Evolutionary conservation across 2,797 vertebrate species (phyloP), one percentile per base, ranked within the genome.

Genomic region (Coilia nasus): DNA sequence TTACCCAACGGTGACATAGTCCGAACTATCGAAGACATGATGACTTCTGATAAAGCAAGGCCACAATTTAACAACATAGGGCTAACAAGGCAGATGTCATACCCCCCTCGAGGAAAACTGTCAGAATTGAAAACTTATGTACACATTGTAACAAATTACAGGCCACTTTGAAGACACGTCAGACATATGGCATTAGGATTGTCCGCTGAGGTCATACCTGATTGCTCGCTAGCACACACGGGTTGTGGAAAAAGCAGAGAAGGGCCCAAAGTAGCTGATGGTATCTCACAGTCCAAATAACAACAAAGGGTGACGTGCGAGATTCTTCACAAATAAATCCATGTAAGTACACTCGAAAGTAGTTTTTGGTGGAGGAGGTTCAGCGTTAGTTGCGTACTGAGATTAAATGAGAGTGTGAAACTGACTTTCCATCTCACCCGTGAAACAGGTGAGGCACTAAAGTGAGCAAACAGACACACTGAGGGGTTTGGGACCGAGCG

Each of bases 381-480:
- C 46, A 10, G 3, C 46, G 3, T 47, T 47, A 47, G 31, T 41
- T 35, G 67, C 35, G 67, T 75, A 41, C 31, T 75, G 31, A 17
- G 67, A 75, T 75, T 75, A 75, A 75, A 75, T 41, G 19, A 41
- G 31, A 75, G 67, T 75, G 67, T 15, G 31, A 75, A 75, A 41
- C 28, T 75, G 17, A 35, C 67, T 75, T 75, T 75, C 67, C 67
- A 75, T 41, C 31, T 75, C 67, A 75, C 67, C 67, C 67, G 31
- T 75, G 67, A 21, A 75, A 75, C 67, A 75, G 67, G 67, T 75
- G 67, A 75, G 67, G 67, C 67, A 17, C 67, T 41, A 75, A 28
- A 75, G 67, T 75, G 67, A 41, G 67, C 67, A 75, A 75, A 75
- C 67, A 75, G 67, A 75, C 67, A 75, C 67, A 75, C 31, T 17